Evolutionary conservation across 2,888 invertebrate genomes (phyloP).

Genomic region (Diabrotica balteata): DNA sequence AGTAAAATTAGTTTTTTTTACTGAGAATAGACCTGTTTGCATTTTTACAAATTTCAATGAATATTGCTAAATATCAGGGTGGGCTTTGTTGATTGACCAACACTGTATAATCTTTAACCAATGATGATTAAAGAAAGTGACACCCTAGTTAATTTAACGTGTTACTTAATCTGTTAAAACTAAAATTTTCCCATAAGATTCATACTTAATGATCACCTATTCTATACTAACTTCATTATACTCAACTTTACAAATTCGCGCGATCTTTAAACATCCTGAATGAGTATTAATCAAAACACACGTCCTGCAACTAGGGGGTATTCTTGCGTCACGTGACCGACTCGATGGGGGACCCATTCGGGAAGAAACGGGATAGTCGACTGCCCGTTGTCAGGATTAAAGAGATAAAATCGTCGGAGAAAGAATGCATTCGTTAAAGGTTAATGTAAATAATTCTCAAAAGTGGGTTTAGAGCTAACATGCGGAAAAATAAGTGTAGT

Average conservation of each 20-base stretch:
- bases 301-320: conserved; percentile 17
- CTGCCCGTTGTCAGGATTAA: conserved; percentile 25
- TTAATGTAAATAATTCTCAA: conserved; percentile 31
- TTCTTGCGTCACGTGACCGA: conserved; percentile 25
- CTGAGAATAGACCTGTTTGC: too few species aligned
- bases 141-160: too few species aligned
- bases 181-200: too few species aligned
- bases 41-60: too few species aligned
- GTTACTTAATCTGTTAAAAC: too few species aligned
- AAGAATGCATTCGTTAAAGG: conserved; percentile 32
- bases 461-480: conserved; percentile 27
- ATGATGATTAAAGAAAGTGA: too few species aligned
- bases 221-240: too few species aligned
- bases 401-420: conserved; percentile 31
- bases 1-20: too few species aligned
- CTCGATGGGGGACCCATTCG: conserved; percentile 10
- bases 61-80: too few species aligned
- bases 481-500: conserved; percentile 22
- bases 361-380: conserved; percentile 6
- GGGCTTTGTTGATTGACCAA: too few species aligned
- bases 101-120: too few species aligned
- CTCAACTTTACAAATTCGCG: conserved; percentile 1
- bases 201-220: too few species aligned
- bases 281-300: conserved; percentile 31
- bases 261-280: conserved; percentile 27